Evolutionary conservation across 2,113 vertebrate species (phyloP).

Genomic region (Pavo muticus): DNA sequence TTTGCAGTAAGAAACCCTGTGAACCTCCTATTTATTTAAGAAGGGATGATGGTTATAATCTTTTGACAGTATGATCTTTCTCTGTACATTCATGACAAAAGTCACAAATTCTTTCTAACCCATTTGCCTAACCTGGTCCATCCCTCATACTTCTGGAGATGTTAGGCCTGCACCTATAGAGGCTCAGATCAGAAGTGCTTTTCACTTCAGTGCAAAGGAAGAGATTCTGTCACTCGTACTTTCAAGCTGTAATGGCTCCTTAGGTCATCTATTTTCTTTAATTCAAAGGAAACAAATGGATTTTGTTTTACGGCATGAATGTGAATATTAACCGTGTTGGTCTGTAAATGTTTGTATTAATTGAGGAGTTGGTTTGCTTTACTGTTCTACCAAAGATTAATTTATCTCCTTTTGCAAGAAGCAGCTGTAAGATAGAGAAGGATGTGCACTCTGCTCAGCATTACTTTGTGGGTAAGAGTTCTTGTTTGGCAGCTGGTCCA

Average conservation of each 20-base stretch:
- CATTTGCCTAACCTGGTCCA: not conserved
- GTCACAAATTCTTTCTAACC: not conserved
- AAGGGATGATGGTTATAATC: not conserved
- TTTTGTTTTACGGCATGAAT: conserved; percentile 8
- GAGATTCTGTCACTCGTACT: not conserved
- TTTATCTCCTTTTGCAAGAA: not conserved
- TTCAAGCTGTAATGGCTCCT: not conserved
- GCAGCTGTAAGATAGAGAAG: not conserved
- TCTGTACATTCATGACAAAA: not conserved
- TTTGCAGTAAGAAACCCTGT: not conserved
- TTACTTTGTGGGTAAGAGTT: not conserved
- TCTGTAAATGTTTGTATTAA: not conserved
- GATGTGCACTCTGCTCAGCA: not conserved
- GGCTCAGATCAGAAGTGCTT: not conserved
- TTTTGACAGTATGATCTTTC: not conserved
- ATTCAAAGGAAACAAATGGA: not conserved
- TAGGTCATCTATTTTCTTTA: not conserved
- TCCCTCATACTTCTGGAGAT: not conserved
- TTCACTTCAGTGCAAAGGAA: not conserved
- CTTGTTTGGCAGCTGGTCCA: conserved; percentile 23
- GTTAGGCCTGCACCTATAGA: not conserved
- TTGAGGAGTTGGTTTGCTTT: conserved; percentile 18
- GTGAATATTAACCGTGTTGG: not conserved
- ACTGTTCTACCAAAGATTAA: conserved; percentile 68
- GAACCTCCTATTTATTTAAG: not conserved